These are phyloP conservation scores for Epinephelus lanceolatus DNA, from an alignment of 2,113 vertebrate genomes.

Conservation along the genomic window DNA sequence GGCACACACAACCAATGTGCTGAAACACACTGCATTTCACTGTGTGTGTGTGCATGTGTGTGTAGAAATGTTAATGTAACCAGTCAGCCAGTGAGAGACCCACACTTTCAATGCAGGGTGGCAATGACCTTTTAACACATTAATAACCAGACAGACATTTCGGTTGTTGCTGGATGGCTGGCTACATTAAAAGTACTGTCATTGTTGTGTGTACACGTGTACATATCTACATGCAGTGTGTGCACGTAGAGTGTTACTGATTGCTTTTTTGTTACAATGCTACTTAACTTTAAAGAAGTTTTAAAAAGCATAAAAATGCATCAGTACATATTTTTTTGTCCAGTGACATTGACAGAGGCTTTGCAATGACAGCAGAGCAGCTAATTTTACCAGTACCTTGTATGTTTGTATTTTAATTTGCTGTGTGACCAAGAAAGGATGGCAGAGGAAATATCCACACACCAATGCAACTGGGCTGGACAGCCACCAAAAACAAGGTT, in stretches of 20 bases:
- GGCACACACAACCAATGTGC: conserved; percentile 20
- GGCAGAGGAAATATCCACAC: no score
- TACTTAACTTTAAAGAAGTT: not conserved
- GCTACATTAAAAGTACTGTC: not conserved
- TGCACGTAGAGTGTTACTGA: not conserved
- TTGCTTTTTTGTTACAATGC: not conserved
- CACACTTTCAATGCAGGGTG: conserved; percentile 24
- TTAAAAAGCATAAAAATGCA: not conserved
- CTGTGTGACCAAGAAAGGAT: no score
- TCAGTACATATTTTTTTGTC: not conserved
- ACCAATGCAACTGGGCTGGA: no score
- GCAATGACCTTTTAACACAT: conserved; percentile 27
- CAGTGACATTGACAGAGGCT: not conserved
- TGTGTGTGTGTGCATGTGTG: not conserved
- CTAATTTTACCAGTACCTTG: not conserved
- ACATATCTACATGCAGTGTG: not conserved
- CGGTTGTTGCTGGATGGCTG: not conserved
- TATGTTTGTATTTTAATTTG: not conserved
- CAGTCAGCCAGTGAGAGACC: conserved; percentile 28
- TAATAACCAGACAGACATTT: not conserved
- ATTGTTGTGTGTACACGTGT: not conserved
- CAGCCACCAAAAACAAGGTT: no score
- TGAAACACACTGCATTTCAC: conserved; percentile 3
- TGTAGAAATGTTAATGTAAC: conserved; percentile 13
- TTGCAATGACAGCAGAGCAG: not conserved